Evolutionary conservation across 2,888 invertebrate genomes (phyloP).

Genomic region (Lobophora halterata): DNA sequence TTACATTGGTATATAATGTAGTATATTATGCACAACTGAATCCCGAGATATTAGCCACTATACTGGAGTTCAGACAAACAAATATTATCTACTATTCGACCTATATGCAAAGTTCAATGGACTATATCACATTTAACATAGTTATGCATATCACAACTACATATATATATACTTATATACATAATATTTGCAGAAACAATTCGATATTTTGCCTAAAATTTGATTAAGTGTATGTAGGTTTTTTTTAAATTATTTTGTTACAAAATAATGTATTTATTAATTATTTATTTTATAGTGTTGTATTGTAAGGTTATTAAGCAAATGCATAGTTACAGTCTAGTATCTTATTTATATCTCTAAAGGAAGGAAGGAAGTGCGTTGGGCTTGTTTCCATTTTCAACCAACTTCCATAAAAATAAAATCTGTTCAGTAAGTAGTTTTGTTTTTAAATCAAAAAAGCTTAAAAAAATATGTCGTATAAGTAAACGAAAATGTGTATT

Average conservation of each 20-base stretch:
- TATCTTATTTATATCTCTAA: constrained; percentile 44
- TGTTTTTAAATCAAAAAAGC: too few relatives aligned
- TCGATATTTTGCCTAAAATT: too few relatives aligned
- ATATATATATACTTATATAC: not conserved
- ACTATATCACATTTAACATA: constrained; percentile 23
- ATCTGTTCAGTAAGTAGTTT: too few relatives aligned
- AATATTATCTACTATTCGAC: constrained; percentile 4
- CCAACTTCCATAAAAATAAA: too few relatives aligned
- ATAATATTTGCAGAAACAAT: too few relatives aligned
- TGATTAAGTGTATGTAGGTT: too few relatives aligned
- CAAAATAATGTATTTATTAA: too few relatives aligned
- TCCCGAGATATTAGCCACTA: constrained; percentile 7
- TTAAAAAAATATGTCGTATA: too few relatives aligned
- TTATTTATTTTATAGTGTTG: constrained; percentile 1
- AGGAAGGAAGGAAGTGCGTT: constrained; percentile 50
- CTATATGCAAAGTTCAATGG: constrained; percentile 19
- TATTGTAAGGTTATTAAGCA: constrained; percentile 25
- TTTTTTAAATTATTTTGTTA: too few relatives aligned
- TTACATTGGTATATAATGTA: constrained; percentile 18
- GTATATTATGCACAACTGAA: constrained; percentile 17
- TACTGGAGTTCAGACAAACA: constrained; percentile 17
- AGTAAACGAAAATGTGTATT: not conserved
- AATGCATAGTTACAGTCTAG: constrained; percentile 36
- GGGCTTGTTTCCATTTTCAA: constrained; percentile 40
- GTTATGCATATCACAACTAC: constrained; percentile 5